These are phyloP conservation scores for Connochaetes taurinus DNA, from an alignment of 2,113 vertebrate genomes.

Conservation along the genomic window DNA sequence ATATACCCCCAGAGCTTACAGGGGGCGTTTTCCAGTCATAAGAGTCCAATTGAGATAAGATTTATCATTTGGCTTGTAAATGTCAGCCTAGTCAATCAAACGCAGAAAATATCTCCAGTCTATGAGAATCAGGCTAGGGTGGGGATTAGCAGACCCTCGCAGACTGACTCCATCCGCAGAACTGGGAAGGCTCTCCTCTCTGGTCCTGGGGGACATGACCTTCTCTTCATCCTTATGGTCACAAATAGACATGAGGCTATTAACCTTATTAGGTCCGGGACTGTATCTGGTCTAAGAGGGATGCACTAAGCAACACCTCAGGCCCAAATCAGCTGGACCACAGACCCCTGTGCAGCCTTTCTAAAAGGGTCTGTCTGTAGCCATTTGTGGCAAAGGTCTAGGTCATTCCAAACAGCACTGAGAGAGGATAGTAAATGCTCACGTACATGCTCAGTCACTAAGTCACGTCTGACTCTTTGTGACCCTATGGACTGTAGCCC, in stretches of 20 bases:
- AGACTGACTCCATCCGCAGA: neutral
- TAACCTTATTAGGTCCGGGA: neutral
- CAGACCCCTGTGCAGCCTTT: neutral
- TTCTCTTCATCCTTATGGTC: neutral
- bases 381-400: neutral
- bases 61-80: rapidly evolving
- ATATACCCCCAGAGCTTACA: neutral
- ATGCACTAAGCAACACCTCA: neutral
- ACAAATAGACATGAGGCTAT: constrained; percentile 26
- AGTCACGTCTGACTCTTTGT: neutral
- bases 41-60: neutral
- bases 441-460: rapidly evolving
- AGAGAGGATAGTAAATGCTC: neutral
- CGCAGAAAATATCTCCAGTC: neutral
- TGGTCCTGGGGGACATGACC: neutral
- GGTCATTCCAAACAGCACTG: neutral
- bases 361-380: neutral
- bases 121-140: neutral
- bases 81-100: neutral
- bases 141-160: neutral
- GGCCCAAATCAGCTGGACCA: neutral
- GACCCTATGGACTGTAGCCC: neutral
- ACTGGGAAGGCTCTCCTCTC: constrained; percentile 8
- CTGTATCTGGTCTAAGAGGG: neutral
- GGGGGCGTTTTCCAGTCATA: neutral